Conservation (phyloP, 2,888 invertebrate genomes). For the Selenia dentaria region DNA sequence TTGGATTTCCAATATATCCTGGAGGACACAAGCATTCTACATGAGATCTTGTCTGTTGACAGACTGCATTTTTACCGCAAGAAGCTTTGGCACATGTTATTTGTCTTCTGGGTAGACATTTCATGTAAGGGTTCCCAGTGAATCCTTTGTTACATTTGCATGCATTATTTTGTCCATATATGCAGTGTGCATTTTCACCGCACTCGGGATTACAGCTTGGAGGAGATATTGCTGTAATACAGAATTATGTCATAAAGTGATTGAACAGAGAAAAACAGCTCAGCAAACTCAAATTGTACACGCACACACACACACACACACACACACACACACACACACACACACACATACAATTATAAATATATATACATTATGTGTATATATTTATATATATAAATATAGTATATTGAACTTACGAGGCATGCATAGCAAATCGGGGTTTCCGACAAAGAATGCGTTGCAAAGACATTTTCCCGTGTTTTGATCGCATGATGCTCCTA, state of each 20-base stretch:
- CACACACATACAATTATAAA: background rate
- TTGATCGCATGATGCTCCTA: slow-evolving; percentile 94
- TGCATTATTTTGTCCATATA: slow-evolving; percentile 90
- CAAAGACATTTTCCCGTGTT: slow-evolving; percentile 93
- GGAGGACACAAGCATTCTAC: slow-evolving; percentile 93
- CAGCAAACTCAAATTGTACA: too few species aligned
- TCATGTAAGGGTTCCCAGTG: slow-evolving; percentile 94
- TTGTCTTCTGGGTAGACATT: slow-evolving; percentile 89
- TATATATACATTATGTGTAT: too few species aligned
- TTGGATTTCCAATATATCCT: slow-evolving; percentile 95
- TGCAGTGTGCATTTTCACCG: slow-evolving; percentile 93
- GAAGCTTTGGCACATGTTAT: slow-evolving; percentile 88
- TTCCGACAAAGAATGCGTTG: slow-evolving; percentile 94
- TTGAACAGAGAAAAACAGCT: slow-evolving; percentile 1
- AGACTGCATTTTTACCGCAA: slow-evolving; percentile 92
- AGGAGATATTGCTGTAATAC: slow-evolving; percentile 88
- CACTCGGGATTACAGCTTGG: slow-evolving; percentile 93
- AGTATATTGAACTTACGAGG: slow-evolving; percentile 90
- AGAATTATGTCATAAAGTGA: slow-evolving; percentile 9
- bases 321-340: too few species aligned
- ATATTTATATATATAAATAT: too few species aligned
- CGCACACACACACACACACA: too few species aligned
- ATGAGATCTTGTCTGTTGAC: slow-evolving; percentile 89
- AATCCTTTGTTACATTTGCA: slow-evolving; percentile 94
- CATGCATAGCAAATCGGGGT: slow-evolving; percentile 95